Base-by-base conservation (phyloP, 1,140 invertebrate genomes). In the Papilio polyxenes region DNA sequence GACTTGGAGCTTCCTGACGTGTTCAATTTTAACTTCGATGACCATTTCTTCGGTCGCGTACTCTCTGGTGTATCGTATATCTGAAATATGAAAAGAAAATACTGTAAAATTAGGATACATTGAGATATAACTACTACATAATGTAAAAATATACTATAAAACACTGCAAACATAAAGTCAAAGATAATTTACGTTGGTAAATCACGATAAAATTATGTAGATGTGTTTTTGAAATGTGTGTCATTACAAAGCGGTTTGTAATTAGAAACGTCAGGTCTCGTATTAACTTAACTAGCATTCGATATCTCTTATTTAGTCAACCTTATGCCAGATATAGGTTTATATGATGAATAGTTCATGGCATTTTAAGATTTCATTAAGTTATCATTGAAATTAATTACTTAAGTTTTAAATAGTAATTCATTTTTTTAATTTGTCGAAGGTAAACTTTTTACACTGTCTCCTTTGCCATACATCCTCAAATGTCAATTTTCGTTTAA, bases 21-120 rank as follows among this genome's bases (percentile, higher is more conserved):
- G 75, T 93, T 94, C 69, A 94, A 75, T 87, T 93, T 94, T 77
- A 94, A 83, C 82, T 93, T 93, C 51, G 93, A 94, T 80, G 93
- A 94, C 93, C 93, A 94, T 93, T 93, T 93, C 89, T 93, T 94
- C 76, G 92, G 88, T 69, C 91, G 87, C 20, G 89, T 87, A 59
- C 81, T 90, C 82, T 94, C 93, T 80, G 91, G 85, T 72, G 92
- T 87, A 75, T 94, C 93, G 75, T 93, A 93, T 87, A 93, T 92
- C 93, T 94, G 91, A 82, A 93, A 93, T 75, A 56, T 85, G 86
- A 83, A 85, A 83, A 81, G 85, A 74, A 59, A 53, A 62, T 20
- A 40, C n/a, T 59, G 17, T 59, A 59, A 59, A 0, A 59, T 59
- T 59, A 17, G 17, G 2, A 1, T 3, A n/a, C 17, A n/a, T 59